A percentile compares a stretch with the other conserved stretches of the same genome.
These are phyloP conservation scores for Serilophus lunatus DNA, from an alignment of 2,113 vertebrate species.

Conservation along the genomic window DNA sequence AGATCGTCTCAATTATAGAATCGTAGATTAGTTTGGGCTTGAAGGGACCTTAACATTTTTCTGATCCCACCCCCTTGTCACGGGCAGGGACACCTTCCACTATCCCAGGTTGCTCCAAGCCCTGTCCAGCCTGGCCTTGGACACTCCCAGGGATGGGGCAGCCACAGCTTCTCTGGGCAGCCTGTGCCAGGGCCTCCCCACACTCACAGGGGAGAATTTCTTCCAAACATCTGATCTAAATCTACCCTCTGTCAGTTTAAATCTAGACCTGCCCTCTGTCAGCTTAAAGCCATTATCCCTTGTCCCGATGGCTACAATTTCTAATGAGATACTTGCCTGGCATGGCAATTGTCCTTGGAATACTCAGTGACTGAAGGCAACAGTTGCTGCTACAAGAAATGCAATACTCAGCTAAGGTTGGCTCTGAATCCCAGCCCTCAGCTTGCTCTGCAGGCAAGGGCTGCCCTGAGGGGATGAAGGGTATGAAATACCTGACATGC, in stretches of 20 bases:
- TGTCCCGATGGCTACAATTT: neutral
- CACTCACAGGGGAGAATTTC: neutral
- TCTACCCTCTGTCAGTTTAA: neutral
- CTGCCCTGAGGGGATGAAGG: neutral
- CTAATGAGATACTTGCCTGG: neutral
- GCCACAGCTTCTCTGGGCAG: neutral
- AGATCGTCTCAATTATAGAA: neutral
- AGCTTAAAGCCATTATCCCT: neutral
- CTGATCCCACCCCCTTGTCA: fast-evolving
- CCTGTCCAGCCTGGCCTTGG: neutral
- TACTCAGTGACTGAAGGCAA: neutral
- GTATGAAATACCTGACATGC: neutral
- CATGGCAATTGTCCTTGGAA: neutral
- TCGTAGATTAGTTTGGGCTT: neutral
- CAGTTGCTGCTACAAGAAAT: neutral
- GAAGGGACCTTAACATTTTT: fast-evolving
- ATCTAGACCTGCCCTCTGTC: neutral
- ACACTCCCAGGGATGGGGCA: neutral
- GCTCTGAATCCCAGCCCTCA: neutral
- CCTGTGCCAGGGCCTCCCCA: neutral
- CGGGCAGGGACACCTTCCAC: neutral
- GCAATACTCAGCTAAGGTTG: neutral
- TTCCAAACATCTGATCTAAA: neutral
- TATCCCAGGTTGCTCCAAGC: fast-evolving
- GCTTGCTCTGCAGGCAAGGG: neutral